Base-by-base conservation (phyloP, 2,888 invertebrate genomes). In the Coenonympha arcania region DNA sequence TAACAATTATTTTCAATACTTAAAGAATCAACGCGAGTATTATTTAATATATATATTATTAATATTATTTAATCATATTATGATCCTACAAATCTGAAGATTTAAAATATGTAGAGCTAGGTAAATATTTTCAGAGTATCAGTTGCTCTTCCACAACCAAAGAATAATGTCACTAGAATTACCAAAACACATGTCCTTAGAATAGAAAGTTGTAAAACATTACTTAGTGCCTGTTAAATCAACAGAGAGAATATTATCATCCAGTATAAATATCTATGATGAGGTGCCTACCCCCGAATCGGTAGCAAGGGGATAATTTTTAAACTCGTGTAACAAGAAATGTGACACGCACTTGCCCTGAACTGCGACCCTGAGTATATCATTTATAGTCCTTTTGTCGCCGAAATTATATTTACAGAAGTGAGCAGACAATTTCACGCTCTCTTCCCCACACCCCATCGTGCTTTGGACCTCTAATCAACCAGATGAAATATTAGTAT, bases 341-440 rank as follows among this genome's bases (percentile, higher is more conserved):
- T 66, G 63, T 61, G 66, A 65, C 67, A 65, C 71, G 66, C 79
- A 77, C 79, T 77, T 79, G 79, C 76, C n/a, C n/a, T n/a, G n/a
- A n/a, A 73, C 71, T 66, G 65, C 72, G 78, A 73, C 80, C 77
- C 81, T 63, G 76, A 73, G 74, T 78, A 70, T 84, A 83, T 83
- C 84, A 82, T 84, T 84, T 80, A 80, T 83, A 79, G 83, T 79
- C 85, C 85, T 85, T 86, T 86, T 86, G 86, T 86, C 83, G 75
- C 78, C 83, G 71, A 86, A 86, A 86, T 86, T 83, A 86, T 86
- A 86, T 86, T 86, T 86, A 85, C 85, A 86, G 82, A 86, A 86
- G 84, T 83, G 85, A 86, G 80, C 84, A 84, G 86, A 86, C 85
- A 87, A 87, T 86, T 87, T 87, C 86, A 87, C 84, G 86, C 73